A percentile compares a stretch with the other conserved stretches of the same genome.
phyloP scores from a whole-genome alignment of 2,888 invertebrate genomes.

The Dryobota labecula region DNA sequence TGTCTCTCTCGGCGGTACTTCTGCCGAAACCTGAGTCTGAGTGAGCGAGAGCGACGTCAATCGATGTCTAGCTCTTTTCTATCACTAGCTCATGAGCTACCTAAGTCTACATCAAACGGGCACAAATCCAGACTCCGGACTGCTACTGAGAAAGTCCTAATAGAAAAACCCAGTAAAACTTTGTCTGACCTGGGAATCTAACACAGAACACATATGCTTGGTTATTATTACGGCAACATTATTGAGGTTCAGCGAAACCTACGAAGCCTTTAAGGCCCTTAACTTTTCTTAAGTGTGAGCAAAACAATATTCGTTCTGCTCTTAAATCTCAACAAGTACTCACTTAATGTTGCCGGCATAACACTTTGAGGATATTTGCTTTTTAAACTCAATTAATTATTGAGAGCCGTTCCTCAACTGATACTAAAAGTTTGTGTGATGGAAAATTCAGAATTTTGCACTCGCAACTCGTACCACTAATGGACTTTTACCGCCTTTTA shows the following conservation, averaged over 20 bases:
- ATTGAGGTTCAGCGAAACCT: slow-evolving; percentile 16
- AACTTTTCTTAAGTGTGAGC: slow-evolving; percentile 30
- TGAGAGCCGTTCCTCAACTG: not conserved
- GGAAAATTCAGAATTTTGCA: not conserved
- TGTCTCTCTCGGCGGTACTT: too few relatives aligned
- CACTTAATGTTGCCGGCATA: slow-evolving; percentile 5
- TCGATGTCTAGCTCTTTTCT: too few relatives aligned
- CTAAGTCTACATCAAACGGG: too few relatives aligned
- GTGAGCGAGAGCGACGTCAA: too few relatives aligned
- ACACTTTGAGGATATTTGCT: slow-evolving; percentile 22
- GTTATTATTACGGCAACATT: slow-evolving; percentile 16
- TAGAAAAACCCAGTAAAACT: too few relatives aligned
- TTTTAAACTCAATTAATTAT: slow-evolving; percentile 25
- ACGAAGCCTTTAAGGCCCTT: not conserved
- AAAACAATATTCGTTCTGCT: slow-evolving; percentile 32
- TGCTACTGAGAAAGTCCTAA: too few relatives aligned
- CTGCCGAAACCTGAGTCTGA: too few relatives aligned
- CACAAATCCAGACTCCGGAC: too few relatives aligned
- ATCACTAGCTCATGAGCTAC: too few relatives aligned
- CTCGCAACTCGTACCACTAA: not conserved
- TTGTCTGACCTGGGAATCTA: too few relatives aligned
- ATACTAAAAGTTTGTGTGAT: not conserved
- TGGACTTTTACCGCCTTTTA: not conserved
- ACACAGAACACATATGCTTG: not conserved
- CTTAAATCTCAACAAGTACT: slow-evolving; percentile 18